Evolutionary conservation across 1,140 invertebrate species (phyloP), one percentile per base, ranked within the genome.

Genomic region (Pogonognathellus flavescens): DNA sequence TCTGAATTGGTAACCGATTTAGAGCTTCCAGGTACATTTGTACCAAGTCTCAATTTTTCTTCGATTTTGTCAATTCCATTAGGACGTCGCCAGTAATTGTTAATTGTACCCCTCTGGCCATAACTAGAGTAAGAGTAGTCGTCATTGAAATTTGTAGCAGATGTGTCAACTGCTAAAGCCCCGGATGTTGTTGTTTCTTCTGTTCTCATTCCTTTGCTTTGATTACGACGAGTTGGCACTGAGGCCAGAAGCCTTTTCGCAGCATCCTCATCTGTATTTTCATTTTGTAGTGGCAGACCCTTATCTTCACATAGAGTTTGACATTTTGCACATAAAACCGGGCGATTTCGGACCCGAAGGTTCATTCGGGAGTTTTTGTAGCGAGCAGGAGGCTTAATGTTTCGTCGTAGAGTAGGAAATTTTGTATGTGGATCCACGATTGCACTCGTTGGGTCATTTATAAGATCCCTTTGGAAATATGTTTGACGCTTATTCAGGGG

Each of bases 261-360:
- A 3, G 11, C 18, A 10, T 80, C 70, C 9, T 53, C 52, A 22
- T 59, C 66, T 41, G n/a, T 49, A 9, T 70, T 62, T 52, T 53
- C 62, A 52, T 60, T 84, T 2, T 5, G 60, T 1, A 62, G 59
- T 11, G 49, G 41, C 7, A 10, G 57, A 22, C 66, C 62, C 62
- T 88, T 88, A 2, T 88, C 85, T 60, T 86, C 85, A 85, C 87
- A 88, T 7, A 82, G 20, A 2, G 60, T 57, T 22, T 72, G 70
- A 55, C 88, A 88, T 82, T 87, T 88, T 18, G 85, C 85, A 86
- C 88, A 88, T 13, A 88, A 84, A 31, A 87, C 85, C 7, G 86
- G 86, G 9, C 88, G 49, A 49, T 53, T 22, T 25, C 86, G 20
- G 11, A 87, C 84, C 6, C 86, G 52, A 18, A 88, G 72, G 20